These are phyloP conservation scores for Mixornis gularis DNA, from an alignment of 2,113 vertebrate genomes.

Conservation along the genomic window DNA sequence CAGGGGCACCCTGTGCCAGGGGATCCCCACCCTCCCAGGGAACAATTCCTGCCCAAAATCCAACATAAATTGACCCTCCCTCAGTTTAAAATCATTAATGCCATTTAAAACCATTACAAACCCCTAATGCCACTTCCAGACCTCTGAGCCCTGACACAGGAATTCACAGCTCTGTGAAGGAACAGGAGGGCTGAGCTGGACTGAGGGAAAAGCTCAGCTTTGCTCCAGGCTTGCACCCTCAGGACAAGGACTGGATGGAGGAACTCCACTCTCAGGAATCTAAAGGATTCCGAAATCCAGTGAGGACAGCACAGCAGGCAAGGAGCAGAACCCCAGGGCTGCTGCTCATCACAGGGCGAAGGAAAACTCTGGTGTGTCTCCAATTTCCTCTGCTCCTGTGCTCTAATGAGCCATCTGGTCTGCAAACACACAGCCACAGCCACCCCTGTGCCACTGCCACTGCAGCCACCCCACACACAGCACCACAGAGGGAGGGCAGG, in stretches of 20 bases:
- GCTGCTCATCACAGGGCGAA: neutral
- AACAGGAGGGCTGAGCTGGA: neutral
- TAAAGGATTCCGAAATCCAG: neutral
- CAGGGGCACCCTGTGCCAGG: neutral
- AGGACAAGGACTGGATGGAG: neutral
- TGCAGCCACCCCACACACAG: accelerated
- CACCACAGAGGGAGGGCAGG: neutral
- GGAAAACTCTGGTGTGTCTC: neutral
- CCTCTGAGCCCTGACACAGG: accelerated
- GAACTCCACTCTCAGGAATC: neutral
- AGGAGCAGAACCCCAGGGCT: constrained; percentile 21
- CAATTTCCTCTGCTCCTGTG: constrained; percentile 39
- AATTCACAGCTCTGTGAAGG: neutral
- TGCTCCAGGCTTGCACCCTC: neutral
- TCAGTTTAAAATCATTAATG: neutral
- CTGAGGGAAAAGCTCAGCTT: neutral
- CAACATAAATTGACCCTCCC: accelerated
- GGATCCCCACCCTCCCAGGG: neutral
- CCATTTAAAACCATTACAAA: neutral
- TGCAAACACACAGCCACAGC: neutral
- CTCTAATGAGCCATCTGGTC: constrained; percentile 48
- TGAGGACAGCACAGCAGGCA: neutral
- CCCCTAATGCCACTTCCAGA: accelerated
- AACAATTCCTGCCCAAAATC: neutral
- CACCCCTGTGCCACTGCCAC: neutral